Conservation (phyloP, 2,113 vertebrate species). For the Petaurus breviceps region DNA sequence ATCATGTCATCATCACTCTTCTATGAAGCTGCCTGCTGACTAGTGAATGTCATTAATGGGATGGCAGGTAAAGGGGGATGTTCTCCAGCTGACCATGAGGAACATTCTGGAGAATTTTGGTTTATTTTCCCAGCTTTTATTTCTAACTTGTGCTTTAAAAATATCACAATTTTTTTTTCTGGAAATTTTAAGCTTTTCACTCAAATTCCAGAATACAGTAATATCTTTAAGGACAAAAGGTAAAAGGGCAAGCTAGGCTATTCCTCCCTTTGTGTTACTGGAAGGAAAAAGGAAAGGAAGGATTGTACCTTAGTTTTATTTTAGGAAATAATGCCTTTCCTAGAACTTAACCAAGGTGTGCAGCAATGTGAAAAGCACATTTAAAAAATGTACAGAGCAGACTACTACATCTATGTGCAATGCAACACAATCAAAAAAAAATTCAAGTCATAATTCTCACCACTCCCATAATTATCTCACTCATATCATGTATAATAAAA, state of each 20-base stretch:
- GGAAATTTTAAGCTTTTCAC: slow-evolving; percentile 58
- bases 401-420: slow-evolving; percentile 90
- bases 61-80: slow-evolving; percentile 65
- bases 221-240: neutral
- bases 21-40: slow-evolving; percentile 13
- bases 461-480: slow-evolving; percentile 86
- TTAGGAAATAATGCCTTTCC: slow-evolving; percentile 80
- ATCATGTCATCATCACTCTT: neutral
- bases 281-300: slow-evolving; percentile 47
- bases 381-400: slow-evolving; percentile 88
- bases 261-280: slow-evolving; percentile 51
- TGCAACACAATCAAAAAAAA: slow-evolving; percentile 90
- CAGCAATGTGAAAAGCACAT: slow-evolving; percentile 90
- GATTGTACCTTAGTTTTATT: slow-evolving; percentile 79
- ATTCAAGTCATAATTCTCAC: slow-evolving; percentile 93
- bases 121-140: slow-evolving; percentile 64
- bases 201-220: slow-evolving; percentile 68
- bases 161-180: slow-evolving; percentile 37
- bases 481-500: slow-evolving; percentile 84
- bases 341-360: slow-evolving; percentile 84
- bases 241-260: slow-evolving; percentile 51
- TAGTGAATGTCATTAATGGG: slow-evolving; percentile 64
- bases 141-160: slow-evolving; percentile 59
- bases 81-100: slow-evolving; percentile 71
- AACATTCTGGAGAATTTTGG: slow-evolving; percentile 41